Evolutionary conservation across 2,888 invertebrate species (phyloP).

Genomic region (Acanthosepion esculentum): DNA sequence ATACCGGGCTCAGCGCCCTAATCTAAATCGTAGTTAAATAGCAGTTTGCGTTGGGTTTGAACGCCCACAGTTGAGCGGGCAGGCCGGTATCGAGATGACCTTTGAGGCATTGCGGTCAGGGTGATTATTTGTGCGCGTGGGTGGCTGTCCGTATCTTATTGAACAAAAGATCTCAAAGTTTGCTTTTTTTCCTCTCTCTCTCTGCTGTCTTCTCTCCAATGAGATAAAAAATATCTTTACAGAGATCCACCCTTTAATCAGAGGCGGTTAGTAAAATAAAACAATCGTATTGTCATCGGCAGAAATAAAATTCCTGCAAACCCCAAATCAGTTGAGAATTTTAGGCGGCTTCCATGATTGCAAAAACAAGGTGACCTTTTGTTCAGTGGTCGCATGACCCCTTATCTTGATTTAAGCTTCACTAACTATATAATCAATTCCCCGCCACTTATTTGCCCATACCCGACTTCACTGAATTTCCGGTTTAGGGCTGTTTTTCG

Average conservation of each 20-base stretch:
- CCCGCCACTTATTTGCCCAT: not conserved
- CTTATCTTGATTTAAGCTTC: too few species aligned
- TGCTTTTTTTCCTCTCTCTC: too few species aligned
- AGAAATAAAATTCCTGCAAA: not conserved
- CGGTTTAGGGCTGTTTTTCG: not conserved
- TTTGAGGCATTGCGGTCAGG: not conserved
- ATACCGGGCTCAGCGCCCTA: not conserved
- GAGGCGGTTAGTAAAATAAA: too few species aligned
- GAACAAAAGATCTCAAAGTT: not conserved
- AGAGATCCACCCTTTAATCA: too few species aligned
- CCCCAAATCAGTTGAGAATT: not conserved
- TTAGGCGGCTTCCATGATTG: not conserved
- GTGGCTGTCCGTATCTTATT: not conserved
- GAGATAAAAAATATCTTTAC: not conserved
- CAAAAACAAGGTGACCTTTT: not conserved
- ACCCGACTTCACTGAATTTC: not conserved
- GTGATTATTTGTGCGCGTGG: not conserved
- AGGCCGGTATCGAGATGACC: not conserved
- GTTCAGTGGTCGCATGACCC: not conserved
- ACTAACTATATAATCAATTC: not conserved
- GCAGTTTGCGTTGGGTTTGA: not conserved
- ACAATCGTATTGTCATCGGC: not conserved
- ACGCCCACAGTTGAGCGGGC: not conserved
- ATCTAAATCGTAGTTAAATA: not conserved
- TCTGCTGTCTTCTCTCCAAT: not conserved